Conservation (phyloP, 2,113 vertebrate genomes). For the Athene noctua region DNA sequence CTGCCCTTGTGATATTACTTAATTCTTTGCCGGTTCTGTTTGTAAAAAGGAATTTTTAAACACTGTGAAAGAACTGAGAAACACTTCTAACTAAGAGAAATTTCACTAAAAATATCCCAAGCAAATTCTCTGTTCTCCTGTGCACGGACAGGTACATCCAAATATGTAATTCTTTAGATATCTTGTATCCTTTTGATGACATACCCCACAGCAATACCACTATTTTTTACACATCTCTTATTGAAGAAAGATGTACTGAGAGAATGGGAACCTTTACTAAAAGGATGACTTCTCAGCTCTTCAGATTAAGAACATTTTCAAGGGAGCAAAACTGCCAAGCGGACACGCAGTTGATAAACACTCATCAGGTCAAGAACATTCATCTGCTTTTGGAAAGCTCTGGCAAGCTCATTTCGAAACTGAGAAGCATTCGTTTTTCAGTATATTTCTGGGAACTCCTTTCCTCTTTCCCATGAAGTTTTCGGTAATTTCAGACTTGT, state of each 20-base stretch:
- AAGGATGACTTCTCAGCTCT: background rate
- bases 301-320: background rate
- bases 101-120: background rate
- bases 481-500: slow-evolving; percentile 65
- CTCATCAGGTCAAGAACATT: slow-evolving; percentile 25
- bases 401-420: slow-evolving; percentile 7
- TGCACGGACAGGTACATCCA: background rate
- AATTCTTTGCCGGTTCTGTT: background rate
- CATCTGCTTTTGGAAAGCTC: slow-evolving; percentile 44
- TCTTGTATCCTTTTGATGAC: background rate
- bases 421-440: background rate
- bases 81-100: background rate
- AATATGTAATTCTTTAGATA: background rate
- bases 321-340: background rate
- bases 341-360: slow-evolving; percentile 45
- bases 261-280: background rate
- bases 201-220: background rate
- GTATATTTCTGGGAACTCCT: slow-evolving; percentile 53
- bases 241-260: background rate
- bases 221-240: background rate
- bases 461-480: slow-evolving; percentile 48
- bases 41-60: background rate
- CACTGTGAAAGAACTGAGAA: background rate
- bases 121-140: background rate
- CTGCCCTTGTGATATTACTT: background rate